Evolutionary conservation across 2,797 vertebrate species (phyloP), one percentile per base, ranked within the genome.

Genomic region (Sebastes vulpes): DNA sequence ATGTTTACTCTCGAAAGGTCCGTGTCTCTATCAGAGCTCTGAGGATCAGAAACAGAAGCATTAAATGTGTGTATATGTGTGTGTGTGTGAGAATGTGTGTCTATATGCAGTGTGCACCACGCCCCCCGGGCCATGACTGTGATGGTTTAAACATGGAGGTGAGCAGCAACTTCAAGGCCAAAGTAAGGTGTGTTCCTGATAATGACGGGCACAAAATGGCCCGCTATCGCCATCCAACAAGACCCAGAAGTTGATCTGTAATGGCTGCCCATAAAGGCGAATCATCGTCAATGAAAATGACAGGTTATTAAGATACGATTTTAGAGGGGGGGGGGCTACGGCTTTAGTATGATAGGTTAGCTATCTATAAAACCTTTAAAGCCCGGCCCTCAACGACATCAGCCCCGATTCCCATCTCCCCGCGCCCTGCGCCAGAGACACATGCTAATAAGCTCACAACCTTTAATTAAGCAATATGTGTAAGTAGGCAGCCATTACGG

Each of bases 401-500:
- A 95, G 96, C 96, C 97, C 96, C 94, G 94, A 96, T 96, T 96
- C 96, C 96, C 94, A 84, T 91, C 89, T 89, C 84, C 93, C 91
- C 90, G 94, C 91, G 92, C 96, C 97, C 96, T 92, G 91, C 94
- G 95, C 96, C 96, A 96, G 96, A 98, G 97, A 99, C 97, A 99
- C 98, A 98, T 99, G 98, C 98, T 99, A 99, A 99, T 99, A 99
- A 98, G 97, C 97, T 97, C 97, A 98, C 98, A 99, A 98, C 98
- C 98, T 99, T 99, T 99, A 99, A 99, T 99, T 98, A 99, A 99
- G 98, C 98, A 97, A 98, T 99, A 99, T 98, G 98, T 98, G 98
- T 98, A 99, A 99, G 98, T 97, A 98, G 97, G 96, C 97, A 96
- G 97, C 97, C 97, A 98, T 99, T 99, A 98, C 96, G 96, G 95